These are phyloP conservation scores for Drosophila ficusphila DNA, from an alignment of 1,140 invertebrate genomes.

Conservation along the genomic window DNA sequence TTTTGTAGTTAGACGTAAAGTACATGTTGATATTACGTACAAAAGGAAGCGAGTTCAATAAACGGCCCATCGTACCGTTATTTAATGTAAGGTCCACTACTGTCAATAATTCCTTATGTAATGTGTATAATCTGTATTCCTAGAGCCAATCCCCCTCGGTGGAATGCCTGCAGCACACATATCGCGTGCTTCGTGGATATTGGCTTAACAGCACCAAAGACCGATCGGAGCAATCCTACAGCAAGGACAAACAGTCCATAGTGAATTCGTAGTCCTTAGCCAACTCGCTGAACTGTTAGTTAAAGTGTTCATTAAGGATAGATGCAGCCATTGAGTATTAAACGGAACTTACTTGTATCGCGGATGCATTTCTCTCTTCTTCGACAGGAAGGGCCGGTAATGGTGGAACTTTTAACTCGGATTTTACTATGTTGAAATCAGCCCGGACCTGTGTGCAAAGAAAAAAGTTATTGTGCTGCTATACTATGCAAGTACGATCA, in stretches of 20 bases:
- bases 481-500: not conserved
- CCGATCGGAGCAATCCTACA: slow-evolving; percentile 21
- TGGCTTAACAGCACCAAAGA: slow-evolving; percentile 53
- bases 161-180: slow-evolving; percentile 56
- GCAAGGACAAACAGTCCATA: slow-evolving; percentile 8
- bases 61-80: slow-evolving; percentile 53
- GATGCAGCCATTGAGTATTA: not conserved
- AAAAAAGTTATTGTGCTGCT: too few species aligned
- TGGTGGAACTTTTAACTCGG: slow-evolving; percentile 46
- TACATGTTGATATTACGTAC: slow-evolving; percentile 84
- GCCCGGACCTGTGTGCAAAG: slow-evolving; percentile 24
- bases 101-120: not conserved
- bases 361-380: slow-evolving; percentile 15
- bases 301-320: slow-evolving; percentile 5
- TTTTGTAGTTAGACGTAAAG: slow-evolving; percentile 82
- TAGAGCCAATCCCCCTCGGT: slow-evolving; percentile 60
- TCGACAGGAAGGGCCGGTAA: not conserved
- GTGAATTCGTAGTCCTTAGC: slow-evolving; percentile 44
- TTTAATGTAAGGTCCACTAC: slow-evolving; percentile 49
- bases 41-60: slow-evolving; percentile 58
- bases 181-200: slow-evolving; percentile 40
- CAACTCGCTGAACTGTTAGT: slow-evolving; percentile 41
- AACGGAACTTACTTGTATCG: slow-evolving; percentile 34
- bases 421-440: slow-evolving; percentile 40
- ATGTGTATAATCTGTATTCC: not conserved